These are phyloP conservation scores for Aradophagus sp. DNA, from an alignment of 1,140 invertebrate genomes.

Conservation along the genomic window DNA sequence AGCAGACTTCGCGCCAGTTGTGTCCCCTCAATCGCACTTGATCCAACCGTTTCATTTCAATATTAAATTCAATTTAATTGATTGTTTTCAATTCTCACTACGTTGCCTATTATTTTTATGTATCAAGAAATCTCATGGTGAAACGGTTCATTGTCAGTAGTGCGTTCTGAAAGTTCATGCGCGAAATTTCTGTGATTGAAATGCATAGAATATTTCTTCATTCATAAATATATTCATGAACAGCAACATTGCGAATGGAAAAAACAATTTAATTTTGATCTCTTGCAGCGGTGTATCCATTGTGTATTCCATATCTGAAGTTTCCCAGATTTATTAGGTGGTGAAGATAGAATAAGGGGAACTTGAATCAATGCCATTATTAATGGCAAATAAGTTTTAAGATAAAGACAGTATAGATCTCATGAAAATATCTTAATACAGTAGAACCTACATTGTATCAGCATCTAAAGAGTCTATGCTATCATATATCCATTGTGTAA, in stretches of 20 bases:
- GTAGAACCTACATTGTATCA: too few species aligned
- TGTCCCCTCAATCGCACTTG: too few species aligned
- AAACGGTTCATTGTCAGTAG: not conserved
- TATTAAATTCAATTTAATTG: too few species aligned
- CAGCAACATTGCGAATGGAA: too few species aligned
- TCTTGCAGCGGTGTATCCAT: conserved; percentile 2
- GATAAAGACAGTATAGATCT: not conserved
- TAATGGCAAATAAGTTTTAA: not conserved
- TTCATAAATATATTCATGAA: too few species aligned
- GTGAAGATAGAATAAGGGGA: too few species aligned
- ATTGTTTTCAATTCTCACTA: too few species aligned
- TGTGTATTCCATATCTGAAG: not conserved
- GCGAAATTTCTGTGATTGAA: conserved; percentile 10
- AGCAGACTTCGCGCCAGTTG: conserved; percentile 2
- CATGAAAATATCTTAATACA: conserved; percentile 1
- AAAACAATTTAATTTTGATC: conserved; percentile 10
- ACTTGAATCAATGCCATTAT: too few species aligned
- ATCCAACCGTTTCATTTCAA: too few species aligned
- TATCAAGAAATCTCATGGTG: conserved; percentile 1
- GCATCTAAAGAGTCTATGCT: too few species aligned
- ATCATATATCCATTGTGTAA: too few species aligned
- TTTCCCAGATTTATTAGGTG: too few species aligned
- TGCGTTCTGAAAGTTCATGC: conserved; percentile 9
- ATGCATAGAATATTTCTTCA: conserved; percentile 10
- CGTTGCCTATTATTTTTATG: not conserved